Base-by-base conservation (phyloP, 2,888 invertebrate genomes). In the Ophion slaviceki region DNA sequence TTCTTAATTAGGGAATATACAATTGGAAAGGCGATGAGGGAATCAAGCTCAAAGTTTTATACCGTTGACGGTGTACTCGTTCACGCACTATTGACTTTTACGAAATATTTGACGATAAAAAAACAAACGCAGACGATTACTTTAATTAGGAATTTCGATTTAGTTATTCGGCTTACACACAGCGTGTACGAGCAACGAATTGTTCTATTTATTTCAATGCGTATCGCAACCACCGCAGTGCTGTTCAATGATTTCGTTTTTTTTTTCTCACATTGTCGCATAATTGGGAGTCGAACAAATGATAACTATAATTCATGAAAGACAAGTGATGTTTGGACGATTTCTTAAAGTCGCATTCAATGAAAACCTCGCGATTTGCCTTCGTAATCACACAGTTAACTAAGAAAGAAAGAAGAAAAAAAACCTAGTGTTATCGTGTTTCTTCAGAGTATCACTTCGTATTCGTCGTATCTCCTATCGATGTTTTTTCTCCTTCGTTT, bases 361-460 rank as follows among this genome's bases (percentile, higher is more conserved):
- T 84, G 80, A 86, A 74, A 86, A 86, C 86, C 86, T 86, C 86
- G 86, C 86, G 79, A 86, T 86, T 81, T 86, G 86, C 86, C 86
- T 86, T 86, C 84, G 86, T 81, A 84, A 81, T 53, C 53, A 84
- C 80, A 24, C 83, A 81, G 86, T 86, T 86, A 86, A 86, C 86
- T 86, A 84, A 81, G 75, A 86, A 79, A 5, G 2, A 53, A 47
- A 11, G 11, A 47, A 11, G 14, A 10, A 17, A 17, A 80, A 86
- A 78, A 84, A 86, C 62, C 70, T 86, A 86, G 84, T 79, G 81
- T 86, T 86, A 86, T 86, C 86, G 81, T 81, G 80, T 86, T 86
- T 83, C 66, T 83, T 86, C 77, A 78, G 83, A 83, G 80, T 83
- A 83, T 81, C 83, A 83, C 86, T 80, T 86, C 77, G 74, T 77